A percentile compares a stretch with the other conserved stretches of the same genome.
These are phyloP conservation scores for Euura lappo DNA, from an alignment of 1,140 invertebrate genomes.

Conservation along the genomic window DNA sequence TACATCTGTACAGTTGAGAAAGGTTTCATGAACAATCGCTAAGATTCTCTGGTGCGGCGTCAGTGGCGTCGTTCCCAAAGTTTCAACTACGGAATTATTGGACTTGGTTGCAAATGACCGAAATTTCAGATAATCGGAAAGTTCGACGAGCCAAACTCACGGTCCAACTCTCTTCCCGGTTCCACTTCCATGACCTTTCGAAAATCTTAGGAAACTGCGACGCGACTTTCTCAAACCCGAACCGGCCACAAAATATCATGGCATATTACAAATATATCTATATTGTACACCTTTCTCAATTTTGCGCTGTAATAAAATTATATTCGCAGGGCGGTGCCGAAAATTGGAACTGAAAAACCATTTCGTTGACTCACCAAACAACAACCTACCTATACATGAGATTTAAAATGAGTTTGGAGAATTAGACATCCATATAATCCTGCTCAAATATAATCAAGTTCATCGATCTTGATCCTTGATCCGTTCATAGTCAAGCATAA, in stretches of 20 bases:
- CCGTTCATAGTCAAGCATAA: no score
- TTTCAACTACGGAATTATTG: conserved; percentile 33
- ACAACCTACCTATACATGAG: no score
- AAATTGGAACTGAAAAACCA: neutral
- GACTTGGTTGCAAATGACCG: conserved; percentile 41
- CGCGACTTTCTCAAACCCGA: neutral
- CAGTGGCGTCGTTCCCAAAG: no score
- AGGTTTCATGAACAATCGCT: no score
- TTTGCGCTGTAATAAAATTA: no score
- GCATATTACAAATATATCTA: neutral
- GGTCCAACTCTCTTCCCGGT: neutral
- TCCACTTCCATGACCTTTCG: neutral
- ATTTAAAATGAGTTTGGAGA: no score
- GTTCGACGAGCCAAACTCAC: conserved; percentile 35
- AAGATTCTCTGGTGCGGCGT: no score
- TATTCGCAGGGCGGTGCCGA: neutral
- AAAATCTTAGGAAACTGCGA: neutral
- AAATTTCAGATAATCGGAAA: conserved; percentile 49
- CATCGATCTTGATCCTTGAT: no score
- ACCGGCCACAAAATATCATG: neutral
- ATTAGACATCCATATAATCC: no score
- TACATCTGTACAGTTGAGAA: no score
- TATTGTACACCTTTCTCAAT: neutral
- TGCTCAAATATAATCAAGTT: no score
- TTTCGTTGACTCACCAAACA: no score